Percentiles rank a stretch among this genome's conserved stretches.
Conservation (phyloP, 2,888 invertebrate genomes). For the Lacanobia wlatinum region DNA sequence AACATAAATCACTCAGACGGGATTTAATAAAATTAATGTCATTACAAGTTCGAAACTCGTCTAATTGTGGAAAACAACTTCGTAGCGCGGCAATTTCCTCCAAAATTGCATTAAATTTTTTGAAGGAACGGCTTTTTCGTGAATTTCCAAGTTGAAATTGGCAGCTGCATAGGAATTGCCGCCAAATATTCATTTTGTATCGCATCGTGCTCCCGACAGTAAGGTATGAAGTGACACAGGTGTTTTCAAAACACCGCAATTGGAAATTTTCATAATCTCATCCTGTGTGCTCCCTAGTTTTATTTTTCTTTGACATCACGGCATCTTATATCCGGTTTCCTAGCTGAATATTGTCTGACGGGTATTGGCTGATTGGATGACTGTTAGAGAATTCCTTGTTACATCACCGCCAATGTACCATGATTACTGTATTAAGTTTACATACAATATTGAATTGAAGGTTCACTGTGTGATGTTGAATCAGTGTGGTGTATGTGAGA, state of each 20-base stretch:
- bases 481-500: no score
- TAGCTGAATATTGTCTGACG: not conserved
- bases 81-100: conserved; percentile 13
- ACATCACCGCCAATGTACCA: no score
- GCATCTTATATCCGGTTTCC: not conserved
- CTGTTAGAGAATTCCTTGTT: no score
- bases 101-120: conserved; percentile 32
- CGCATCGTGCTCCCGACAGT: conserved; percentile 50
- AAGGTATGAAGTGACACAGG: conserved; percentile 64
- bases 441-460: no score
- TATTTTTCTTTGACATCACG: conserved; percentile 21
- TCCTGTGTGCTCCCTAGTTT: conserved; percentile 51
- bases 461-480: no score
- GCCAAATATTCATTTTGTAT: conserved; percentile 72
- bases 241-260: conserved; percentile 66
- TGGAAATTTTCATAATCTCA: conserved; percentile 68
- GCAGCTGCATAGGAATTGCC: conserved; percentile 72
- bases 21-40: conserved; percentile 25
- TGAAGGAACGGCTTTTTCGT: conserved; percentile 29
- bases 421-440: no score
- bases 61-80: conserved; percentile 25
- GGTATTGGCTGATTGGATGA: no score
- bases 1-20: conserved; percentile 27
- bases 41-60: conserved; percentile 27
- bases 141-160: conserved; percentile 48